Evolutionary conservation across 2,797 vertebrate species (phyloP).

Genomic region (Alfaro cultratus): DNA sequence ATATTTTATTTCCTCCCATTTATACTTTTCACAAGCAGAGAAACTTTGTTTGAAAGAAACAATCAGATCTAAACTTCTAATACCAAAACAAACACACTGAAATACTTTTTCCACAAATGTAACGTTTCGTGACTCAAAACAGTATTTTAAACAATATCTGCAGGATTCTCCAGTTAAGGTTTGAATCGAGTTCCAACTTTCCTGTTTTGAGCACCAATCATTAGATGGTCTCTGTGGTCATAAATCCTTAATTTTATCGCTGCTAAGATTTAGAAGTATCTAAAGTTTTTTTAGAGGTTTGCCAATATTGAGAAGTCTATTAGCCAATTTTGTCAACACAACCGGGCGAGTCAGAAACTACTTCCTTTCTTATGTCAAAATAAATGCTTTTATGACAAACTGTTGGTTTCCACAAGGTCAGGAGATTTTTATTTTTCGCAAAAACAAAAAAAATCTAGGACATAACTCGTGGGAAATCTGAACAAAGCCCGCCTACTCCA

Average conservation of each 20-base stretch:
- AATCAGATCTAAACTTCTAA: neutral
- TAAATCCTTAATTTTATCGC: neutral
- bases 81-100: neutral
- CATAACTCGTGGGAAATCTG: neutral
- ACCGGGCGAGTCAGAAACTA: neutral
- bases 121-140: neutral
- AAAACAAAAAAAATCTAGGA: neutral
- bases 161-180: neutral
- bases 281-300: neutral
- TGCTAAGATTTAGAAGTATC: no score
- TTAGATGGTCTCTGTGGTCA: neutral
- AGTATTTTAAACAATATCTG: neutral
- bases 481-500: neutral
- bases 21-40: neutral
- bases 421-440: neutral
- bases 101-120: neutral
- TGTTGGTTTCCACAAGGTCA: neutral
- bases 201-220: neutral
- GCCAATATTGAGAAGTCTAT: neutral
- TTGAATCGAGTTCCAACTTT: neutral
- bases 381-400: neutral
- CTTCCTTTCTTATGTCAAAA: neutral
- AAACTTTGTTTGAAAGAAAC: neutral
- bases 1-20: neutral
- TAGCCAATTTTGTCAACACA: neutral